Base-by-base conservation (phyloP, 1,140 invertebrate species). In the Coenobita brevimanus region DNA sequence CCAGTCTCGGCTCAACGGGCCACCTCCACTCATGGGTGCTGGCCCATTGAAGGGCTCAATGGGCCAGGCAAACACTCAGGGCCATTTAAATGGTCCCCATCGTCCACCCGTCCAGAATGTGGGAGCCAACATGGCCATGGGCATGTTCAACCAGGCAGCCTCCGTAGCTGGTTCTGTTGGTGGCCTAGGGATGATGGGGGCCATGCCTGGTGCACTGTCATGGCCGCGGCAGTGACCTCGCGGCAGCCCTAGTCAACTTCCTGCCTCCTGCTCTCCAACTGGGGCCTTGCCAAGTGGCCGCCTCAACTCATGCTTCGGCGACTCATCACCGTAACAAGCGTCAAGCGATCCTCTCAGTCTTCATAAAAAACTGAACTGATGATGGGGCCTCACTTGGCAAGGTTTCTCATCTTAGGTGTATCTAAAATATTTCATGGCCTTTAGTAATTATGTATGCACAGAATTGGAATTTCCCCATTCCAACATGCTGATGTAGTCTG, bases 371-470 rank as follows among this genome's bases (percentile, higher is more conserved):
- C 67, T 83, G 64, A 87, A 87, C 85, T 87, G 85, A 87, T 87
- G 85, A 87, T 87, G 85, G 76, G 85, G 85, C 85, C 85, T 87
- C 85, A 87, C 85, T 87, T 87, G 85, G 85, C 85, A 87, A 87
- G 85, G 85, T 81, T 87, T 87, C 85, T 87, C 85, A 80, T 87
- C 85, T 38, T 87, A 86, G 62, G 75, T 86, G 85, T 87, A 87
- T 81, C 78, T 87, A 81, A 87, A 71, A 80, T 81, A 73, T 69
- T 87, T 81, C 64, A 36, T 87, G 76, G 69, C 76, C 75, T 87
- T 81, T 71, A 62, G 27, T 71, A 80, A 71, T 87, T 57, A 71
- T 80, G 76, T 87, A 80, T 87, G 85, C 62, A 87, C 76, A 87
- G 85, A 81, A 87, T 87, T 87, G 85, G 85, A 87, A 80, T 80